Evolutionary conservation across 92 coral and sea anemone species (phyloP).

Genomic region (Umimayanthus kanabou): DNA sequence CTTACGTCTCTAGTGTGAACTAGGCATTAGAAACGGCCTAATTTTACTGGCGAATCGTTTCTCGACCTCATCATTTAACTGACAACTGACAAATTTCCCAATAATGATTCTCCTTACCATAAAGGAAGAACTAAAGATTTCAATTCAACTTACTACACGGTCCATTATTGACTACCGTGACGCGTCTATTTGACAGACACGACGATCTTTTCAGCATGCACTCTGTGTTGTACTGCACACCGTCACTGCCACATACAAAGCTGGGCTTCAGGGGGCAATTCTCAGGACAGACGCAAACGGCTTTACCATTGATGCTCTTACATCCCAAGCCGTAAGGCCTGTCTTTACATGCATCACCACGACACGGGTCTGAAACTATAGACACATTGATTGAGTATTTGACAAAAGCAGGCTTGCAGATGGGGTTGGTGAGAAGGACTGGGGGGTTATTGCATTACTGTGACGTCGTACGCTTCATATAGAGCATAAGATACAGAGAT

Average conservation of each 20-base stretch:
- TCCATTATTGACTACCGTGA: conserved; percentile 26
- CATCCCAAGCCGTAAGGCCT: conserved; percentile 32
- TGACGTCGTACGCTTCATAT: no score
- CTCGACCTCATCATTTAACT: no score
- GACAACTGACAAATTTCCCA: no score
- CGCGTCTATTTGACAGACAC: conserved; percentile 15
- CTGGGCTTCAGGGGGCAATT: conserved; percentile 23
- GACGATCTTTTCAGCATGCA: conserved; percentile 35
- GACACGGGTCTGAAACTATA: conserved; percentile 30
- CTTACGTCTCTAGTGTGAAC: no score
- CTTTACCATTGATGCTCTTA: conserved; percentile 4
- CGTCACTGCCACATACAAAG: conserved; percentile 41
- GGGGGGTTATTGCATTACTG: no score
- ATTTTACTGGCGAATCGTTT: no score
- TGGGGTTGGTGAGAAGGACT: no score
- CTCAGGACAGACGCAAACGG: conserved; percentile 32
- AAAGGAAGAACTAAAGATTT: neutral
- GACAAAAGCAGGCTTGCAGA: no score
- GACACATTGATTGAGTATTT: neutral
- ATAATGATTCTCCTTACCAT: no score
- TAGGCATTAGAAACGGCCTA: no score
- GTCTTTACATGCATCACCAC: neutral
- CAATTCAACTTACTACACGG: conserved; percentile 31
- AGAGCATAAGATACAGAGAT: no score
- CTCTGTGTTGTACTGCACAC: conserved; percentile 21